Percentiles rank a stretch among this genome's conserved stretches.
Evolutionary conservation across 2,888 invertebrate genomes (phyloP).

Genomic region (Leucophora obtusa): DNA sequence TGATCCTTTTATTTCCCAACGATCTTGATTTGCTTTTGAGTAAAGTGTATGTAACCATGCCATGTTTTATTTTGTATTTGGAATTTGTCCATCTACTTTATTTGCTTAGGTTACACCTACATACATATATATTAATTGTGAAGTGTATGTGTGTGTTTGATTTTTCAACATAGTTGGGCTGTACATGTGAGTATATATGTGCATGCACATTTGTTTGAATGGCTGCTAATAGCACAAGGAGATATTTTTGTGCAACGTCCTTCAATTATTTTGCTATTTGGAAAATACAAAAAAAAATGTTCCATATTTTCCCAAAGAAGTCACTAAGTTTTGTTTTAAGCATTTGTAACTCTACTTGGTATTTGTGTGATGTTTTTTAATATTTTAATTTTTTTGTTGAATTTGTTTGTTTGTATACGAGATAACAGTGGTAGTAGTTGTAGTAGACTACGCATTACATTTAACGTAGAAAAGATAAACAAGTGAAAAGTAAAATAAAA

Average conservation of each 20-base stretch:
- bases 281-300: constrained; percentile 47
- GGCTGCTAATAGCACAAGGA: constrained; percentile 37
- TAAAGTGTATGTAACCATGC: too few species aligned
- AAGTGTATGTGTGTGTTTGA: not conserved
- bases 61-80: too few species aligned
- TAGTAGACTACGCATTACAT: constrained; percentile 55
- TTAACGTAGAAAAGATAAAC: constrained; percentile 54
- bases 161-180: not conserved
- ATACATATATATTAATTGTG: too few species aligned
- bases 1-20: too few species aligned
- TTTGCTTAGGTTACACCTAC: too few species aligned
- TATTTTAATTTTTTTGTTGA: constrained; percentile 35
- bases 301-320: constrained; percentile 47
- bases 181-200: not conserved
- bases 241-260: constrained; percentile 57
- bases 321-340: constrained; percentile 54
- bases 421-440: constrained; percentile 42
- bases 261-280: constrained; percentile 67
- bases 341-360: constrained; percentile 22
- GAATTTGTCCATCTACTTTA: too few species aligned
- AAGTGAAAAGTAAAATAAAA: constrained; percentile 59
- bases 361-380: constrained; percentile 32
- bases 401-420: constrained; percentile 37
- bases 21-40: too few species aligned
- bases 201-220: constrained; percentile 29